phyloP scores from a whole-genome alignment of 1,140 invertebrate genomes.

The Harpegnathos saltator region DNA sequence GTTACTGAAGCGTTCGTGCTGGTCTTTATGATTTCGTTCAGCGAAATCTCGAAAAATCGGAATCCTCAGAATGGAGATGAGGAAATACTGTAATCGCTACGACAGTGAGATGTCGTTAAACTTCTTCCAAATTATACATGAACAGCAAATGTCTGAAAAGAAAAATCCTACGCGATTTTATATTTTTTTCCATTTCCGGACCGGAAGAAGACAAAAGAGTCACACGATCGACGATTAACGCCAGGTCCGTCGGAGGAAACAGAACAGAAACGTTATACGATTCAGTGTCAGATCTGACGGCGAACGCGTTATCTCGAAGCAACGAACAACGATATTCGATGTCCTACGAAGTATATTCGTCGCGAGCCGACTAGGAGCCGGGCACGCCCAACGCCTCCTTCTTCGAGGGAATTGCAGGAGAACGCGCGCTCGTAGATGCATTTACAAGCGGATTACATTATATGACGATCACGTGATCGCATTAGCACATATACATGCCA shows the following conservation, averaged over 20 bases:
- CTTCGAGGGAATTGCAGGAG: background rate
- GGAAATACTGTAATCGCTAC: constrained; percentile 1
- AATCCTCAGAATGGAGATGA: background rate
- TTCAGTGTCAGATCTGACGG: background rate
- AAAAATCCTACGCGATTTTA: too few species aligned
- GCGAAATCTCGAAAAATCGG: background rate
- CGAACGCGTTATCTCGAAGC: background rate
- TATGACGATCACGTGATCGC: background rate
- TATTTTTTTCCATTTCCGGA: too few species aligned
- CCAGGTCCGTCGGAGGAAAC: background rate
- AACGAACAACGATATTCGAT: background rate
- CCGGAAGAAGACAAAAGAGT: too few species aligned
- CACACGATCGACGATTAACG: too few species aligned
- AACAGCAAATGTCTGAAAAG: background rate
- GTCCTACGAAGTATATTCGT: too few species aligned
- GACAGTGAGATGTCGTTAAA: constrained; percentile 2
- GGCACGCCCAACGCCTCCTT: background rate
- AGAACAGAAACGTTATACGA: background rate
- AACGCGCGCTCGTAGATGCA: background rate
- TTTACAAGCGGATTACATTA: background rate
- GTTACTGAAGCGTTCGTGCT: constrained; percentile 27
- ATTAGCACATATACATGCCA: background rate
- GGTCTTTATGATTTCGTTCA: constrained; percentile 50
- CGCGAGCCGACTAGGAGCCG: background rate
- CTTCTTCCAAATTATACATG: background rate